Evolutionary conservation across 2,888 invertebrate genomes (phyloP), one percentile per base, ranked within the genome.

Genomic region (Andrena flavipes): DNA sequence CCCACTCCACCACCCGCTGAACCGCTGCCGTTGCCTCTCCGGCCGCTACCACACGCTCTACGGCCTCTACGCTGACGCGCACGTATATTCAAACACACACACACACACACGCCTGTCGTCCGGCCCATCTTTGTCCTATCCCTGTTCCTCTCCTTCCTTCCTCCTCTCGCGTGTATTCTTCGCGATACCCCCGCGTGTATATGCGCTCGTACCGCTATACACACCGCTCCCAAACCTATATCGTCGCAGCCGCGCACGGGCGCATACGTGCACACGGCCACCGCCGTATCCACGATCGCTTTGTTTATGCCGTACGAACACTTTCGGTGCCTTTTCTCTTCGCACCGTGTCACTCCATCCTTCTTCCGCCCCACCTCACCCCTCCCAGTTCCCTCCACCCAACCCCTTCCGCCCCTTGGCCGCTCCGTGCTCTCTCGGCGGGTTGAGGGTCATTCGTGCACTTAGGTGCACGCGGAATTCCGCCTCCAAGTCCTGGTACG

Each of bases 391-490:
- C 35, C 64, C 49, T 13, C 75, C 29, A 2, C 30, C 26, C 5
- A 2, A 10, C 23, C 48, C 6, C 20, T 26, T 42, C 68, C 68
- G 54, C 23, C 33, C 54, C n/a, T 1, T 16, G 10, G 2, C 54
- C 23, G 20, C 68, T 54, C 33, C n/a, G 42, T 59, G 42, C 26
- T 51, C 72, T 75, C 76, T 49, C 76, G 20, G 56, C 76, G 63
- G 79, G 75, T 86, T 85, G 80, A 84, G 85, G 80, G 81, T 84
- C 85, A 84, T 80, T 85, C 77, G 84, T 85, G 86, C 85, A 85
- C 87, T 85, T 87, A 78, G 85, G 84, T 87, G 90, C 89, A 90
- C 86, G 87, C 89, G 90, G 90, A 91, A 91, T 91, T 90, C 90
- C 90, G 89, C 89, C 86, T 88, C 88, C 74, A 88, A 88, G 88